Percentiles rank a stretch among this genome's conserved stretches.
Conservation (phyloP, 2,888 invertebrate species). For the Polymixis lichenea region DNA sequence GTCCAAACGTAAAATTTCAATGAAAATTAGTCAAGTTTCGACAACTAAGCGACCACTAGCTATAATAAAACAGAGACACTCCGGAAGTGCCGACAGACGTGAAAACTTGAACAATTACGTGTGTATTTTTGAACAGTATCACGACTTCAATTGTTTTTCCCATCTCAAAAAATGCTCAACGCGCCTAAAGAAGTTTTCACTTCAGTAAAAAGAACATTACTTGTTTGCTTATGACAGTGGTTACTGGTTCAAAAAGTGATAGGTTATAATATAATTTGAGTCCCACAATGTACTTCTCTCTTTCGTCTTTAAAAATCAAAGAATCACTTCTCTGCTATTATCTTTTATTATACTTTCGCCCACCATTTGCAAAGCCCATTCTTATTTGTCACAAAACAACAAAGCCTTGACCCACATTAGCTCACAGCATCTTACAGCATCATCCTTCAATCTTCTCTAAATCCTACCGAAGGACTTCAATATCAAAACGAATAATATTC, state of each 20-base stretch:
- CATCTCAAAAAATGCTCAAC: too few relatives aligned
- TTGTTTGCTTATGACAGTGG: not conserved
- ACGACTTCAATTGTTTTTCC: too few relatives aligned
- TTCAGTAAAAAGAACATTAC: not conserved
- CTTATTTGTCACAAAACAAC: conserved; percentile 15
- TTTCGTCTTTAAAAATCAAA: not conserved
- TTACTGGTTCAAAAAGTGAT: not conserved
- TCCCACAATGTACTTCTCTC: too few relatives aligned
- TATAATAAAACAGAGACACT: too few relatives aligned
- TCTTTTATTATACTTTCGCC: not conserved
- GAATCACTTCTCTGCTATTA: not conserved
- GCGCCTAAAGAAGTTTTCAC: too few relatives aligned
- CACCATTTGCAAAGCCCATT: not conserved
- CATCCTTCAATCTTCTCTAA: conserved; percentile 34
- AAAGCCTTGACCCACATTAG: not conserved
- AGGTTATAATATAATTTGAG: not conserved
- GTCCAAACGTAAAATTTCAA: too few relatives aligned
- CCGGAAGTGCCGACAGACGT: too few relatives aligned
- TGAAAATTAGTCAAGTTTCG: too few relatives aligned
- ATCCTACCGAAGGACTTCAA: conserved; percentile 39
- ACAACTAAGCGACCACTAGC: too few relatives aligned
- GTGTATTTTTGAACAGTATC: too few relatives aligned
- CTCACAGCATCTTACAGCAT: conserved; percentile 15
- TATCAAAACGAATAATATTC: conserved; percentile 61
- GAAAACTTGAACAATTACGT: too few relatives aligned